These are phyloP conservation scores for Dichetophora obliterata DNA, from an alignment of 2,888 invertebrate species.

Conservation along the genomic window DNA sequence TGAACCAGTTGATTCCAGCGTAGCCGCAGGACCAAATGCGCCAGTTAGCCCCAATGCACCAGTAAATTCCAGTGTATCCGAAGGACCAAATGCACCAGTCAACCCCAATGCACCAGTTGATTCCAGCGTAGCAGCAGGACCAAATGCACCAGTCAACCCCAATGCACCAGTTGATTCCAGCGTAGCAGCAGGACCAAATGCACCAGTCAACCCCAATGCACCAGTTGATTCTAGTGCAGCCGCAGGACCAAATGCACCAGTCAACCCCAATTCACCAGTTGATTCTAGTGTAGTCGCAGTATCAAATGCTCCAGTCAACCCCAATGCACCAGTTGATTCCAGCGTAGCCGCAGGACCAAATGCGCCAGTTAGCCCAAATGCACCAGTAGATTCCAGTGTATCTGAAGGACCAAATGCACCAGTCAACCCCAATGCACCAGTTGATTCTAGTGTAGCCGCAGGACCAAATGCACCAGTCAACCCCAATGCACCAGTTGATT, in stretches of 20 bases:
- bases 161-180: slow-evolving; percentile 36
- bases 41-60: too few species aligned
- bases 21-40: too few species aligned
- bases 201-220: slow-evolving; percentile 32
- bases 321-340: slow-evolving; percentile 32
- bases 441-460: slow-evolving; percentile 29
- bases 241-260: slow-evolving; percentile 39
- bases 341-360: slow-evolving; percentile 34
- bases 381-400: slow-evolving; percentile 36
- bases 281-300: slow-evolving; percentile 19
- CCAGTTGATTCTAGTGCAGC: slow-evolving; percentile 35
- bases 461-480: slow-evolving; percentile 32
- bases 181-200: slow-evolving; percentile 33
- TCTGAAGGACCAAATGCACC: slow-evolving; percentile 35
- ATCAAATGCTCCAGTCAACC: slow-evolving; percentile 34
- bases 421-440: slow-evolving; percentile 43
- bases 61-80: neutral
- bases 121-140: slow-evolving; percentile 37
- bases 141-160: slow-evolving; percentile 42
- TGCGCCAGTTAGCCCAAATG: slow-evolving; percentile 30
- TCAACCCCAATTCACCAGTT: slow-evolving; percentile 36
- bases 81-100: slow-evolving; percentile 21
- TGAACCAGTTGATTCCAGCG: too few species aligned
- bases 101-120: slow-evolving; percentile 29
- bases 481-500: slow-evolving; percentile 40